Evolutionary conservation across 1,140 invertebrate species (phyloP), one percentile per base, ranked within the genome.

Genomic region (Eupristina koningsbergeri): DNA sequence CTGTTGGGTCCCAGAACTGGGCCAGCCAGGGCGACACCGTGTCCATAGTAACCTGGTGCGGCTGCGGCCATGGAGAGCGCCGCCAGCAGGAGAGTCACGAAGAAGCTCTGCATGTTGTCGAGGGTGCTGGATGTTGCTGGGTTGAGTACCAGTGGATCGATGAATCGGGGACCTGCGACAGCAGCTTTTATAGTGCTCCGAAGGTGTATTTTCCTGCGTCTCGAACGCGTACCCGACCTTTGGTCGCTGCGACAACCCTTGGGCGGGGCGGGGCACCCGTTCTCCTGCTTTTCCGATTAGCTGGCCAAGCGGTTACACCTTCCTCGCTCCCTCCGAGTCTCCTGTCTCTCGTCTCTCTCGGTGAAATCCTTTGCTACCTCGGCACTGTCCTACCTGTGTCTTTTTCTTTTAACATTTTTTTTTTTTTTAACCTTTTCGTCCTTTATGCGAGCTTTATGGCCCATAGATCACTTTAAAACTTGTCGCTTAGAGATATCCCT

Each of bases 21-120:
- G 88, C 91, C 34, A 88, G 91, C 31, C 90, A 86, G 0, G 86
- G 88, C 0, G 87, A 89, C 45, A 88, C 89, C 41, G 11, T 86
- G 89, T 1, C 89, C 91, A 69, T 84, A 86, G 3, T 87, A 79
- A 5, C 85, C 90, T 29, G 92, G 92, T 0, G 91, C 91, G 5
- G 90, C 90, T 3, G 87, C 64, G 13, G 85, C 88, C 11, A 88
- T 85, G 41, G 91, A 88, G 34, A 92, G 81, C 63, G 73, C 85
- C 6, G 88, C 90, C 13, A 88, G 80, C 71, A 91, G 67, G 26
- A 91, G 58, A 80, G 88, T 86, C 64, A 87, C 89, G 78, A 89
- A 86, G 31, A 87, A 85, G 74, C 83, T 82, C 80, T 85, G 87
- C 92, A 92, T 92, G 84, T 22, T 87, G 53, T 26, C 22, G 53